Conservation (phyloP, 30 jellyfish, hydroid and myxozoan species). For the Aurelia sp. region DNA sequence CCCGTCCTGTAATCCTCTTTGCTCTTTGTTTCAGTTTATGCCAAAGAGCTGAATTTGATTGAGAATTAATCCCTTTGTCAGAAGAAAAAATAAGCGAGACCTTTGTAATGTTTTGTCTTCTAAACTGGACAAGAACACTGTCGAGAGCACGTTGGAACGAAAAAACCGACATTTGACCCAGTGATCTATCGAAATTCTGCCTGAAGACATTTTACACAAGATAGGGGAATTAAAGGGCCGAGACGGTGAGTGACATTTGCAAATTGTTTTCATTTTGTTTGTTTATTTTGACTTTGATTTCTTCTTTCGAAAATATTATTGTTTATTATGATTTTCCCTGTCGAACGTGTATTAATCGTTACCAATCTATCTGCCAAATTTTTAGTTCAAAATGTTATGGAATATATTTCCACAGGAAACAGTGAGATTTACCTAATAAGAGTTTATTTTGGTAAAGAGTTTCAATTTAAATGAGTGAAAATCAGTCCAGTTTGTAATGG, state of each 20-base stretch:
- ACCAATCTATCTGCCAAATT: no score
- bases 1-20: background rate
- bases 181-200: background rate
- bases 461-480: no score
- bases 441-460: no score
- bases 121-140: background rate
- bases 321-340: background rate
- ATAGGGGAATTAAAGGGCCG: no score
- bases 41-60: background rate
- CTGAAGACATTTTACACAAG: background rate
- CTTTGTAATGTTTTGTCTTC: background rate
- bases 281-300: background rate
- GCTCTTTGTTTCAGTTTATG: background rate
- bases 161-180: background rate
- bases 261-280: background rate
- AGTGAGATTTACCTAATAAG: no score
- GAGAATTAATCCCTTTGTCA: background rate
- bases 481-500: no score
- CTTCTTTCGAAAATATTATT: background rate
- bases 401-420: no score
- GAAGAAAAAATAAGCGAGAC: background rate
- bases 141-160: constrained; percentile 8
- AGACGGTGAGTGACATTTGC: background rate
- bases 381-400: no score
- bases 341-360: no score